Conservation (phyloP, 2,113 vertebrate genomes). For the Orthonyx spaldingii region DNA sequence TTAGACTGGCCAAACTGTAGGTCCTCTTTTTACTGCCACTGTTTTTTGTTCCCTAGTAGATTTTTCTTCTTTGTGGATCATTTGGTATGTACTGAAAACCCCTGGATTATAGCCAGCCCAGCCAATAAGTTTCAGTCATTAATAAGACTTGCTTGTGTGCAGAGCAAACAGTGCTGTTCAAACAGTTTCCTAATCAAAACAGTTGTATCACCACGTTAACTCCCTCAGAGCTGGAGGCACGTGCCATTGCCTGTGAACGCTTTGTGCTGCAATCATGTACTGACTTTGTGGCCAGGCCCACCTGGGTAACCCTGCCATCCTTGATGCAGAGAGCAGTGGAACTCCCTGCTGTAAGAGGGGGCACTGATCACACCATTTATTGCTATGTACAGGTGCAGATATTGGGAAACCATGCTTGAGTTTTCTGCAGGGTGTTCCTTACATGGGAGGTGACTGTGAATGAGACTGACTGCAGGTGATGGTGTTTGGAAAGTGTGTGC, state of each 20-base stretch:
- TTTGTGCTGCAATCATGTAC: background rate
- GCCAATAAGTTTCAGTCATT: slow-evolving; percentile 23
- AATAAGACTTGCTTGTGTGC: slow-evolving; percentile 14
- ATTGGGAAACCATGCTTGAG: background rate
- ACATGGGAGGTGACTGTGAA: background rate
- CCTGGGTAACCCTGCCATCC: background rate
- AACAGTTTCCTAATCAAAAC: slow-evolving; percentile 34
- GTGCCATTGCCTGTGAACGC: background rate
- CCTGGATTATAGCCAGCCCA: slow-evolving; percentile 13
- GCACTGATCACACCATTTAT: background rate
- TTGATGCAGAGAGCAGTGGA: background rate
- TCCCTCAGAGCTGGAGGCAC: background rate
- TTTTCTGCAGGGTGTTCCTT: background rate
- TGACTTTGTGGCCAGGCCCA: fast-evolving
- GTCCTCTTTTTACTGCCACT: background rate
- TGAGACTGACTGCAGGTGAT: fast-evolving
- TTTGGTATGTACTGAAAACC: background rate
- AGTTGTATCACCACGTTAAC: background rate
- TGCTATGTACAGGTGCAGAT: fast-evolving
- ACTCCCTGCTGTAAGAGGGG: background rate
- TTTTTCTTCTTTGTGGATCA: background rate
- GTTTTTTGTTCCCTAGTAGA: background rate
- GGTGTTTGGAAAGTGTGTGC: background rate
- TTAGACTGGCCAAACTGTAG: background rate
- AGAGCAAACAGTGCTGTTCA: slow-evolving; percentile 25